These are phyloP conservation scores for Harpagifer antarcticus DNA, from an alignment of 2,797 vertebrate species.

Conservation along the genomic window DNA sequence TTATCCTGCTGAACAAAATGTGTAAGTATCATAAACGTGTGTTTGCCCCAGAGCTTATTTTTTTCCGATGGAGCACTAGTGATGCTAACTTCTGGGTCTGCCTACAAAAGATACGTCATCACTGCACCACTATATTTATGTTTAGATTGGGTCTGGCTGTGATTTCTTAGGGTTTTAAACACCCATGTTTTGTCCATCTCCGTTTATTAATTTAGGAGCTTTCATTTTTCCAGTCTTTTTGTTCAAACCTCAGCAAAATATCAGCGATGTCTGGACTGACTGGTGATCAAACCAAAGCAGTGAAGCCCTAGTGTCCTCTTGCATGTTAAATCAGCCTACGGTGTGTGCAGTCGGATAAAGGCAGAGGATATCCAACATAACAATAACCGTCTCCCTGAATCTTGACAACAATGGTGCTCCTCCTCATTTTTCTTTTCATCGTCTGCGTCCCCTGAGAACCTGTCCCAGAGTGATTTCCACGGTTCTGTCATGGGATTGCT, in stretches of 20 bases:
- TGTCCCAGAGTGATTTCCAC: conserved; percentile 57
- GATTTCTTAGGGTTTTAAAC: not conserved
- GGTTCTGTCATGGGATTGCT: conserved; percentile 60
- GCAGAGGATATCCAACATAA: conserved; percentile 13
- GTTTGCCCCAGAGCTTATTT: too few species aligned
- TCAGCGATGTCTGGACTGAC: conserved; percentile 1
- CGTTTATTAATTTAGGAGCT: not conserved
- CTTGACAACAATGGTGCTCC: conserved; percentile 29
- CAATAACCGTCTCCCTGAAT: conserved; percentile 20
- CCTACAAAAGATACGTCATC: too few species aligned
- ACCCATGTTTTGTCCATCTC: not conserved
- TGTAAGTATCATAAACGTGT: too few species aligned
- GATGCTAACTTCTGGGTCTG: too few species aligned
- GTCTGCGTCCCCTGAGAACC: conserved; percentile 21
- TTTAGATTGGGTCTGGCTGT: too few species aligned
- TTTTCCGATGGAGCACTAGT: too few species aligned
- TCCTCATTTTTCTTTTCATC: conserved; percentile 54
- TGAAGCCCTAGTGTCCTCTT: conserved; percentile 21
- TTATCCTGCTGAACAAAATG: too few species aligned
- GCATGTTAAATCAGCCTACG: conserved; percentile 16
- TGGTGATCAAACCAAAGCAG: conserved; percentile 36
- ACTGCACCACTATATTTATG: too few species aligned
- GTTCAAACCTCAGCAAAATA: conserved; percentile 23
- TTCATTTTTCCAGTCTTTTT: not conserved
- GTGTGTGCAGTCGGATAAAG: conserved; percentile 5